Conservation (phyloP, 2,888 invertebrate species). For the Agrotis clavis region DNA sequence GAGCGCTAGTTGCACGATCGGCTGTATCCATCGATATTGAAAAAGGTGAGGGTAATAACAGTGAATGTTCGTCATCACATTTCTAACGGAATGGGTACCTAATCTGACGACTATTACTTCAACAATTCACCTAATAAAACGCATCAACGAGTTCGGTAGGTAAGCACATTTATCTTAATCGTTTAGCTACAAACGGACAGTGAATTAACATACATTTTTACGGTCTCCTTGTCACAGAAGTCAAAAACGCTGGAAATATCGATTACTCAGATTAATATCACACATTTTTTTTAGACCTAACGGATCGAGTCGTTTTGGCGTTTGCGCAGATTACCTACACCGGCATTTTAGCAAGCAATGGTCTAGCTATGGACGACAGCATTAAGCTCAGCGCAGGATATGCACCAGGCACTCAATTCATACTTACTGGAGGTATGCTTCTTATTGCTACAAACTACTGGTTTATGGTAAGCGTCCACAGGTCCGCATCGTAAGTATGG, state of each 20-base stretch:
- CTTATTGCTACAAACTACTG: neutral
- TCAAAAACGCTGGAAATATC: neutral
- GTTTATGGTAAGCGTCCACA: no score
- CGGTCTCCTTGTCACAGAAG: neutral
- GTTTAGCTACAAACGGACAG: no score
- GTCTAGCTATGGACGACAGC: conserved; percentile 65
- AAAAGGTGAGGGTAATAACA: conserved; percentile 65
- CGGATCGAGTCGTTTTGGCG: conserved; percentile 65
- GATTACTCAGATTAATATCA: neutral
- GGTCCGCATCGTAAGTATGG: no score
- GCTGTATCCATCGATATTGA: conserved; percentile 50
- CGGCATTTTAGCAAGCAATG: conserved; percentile 71
- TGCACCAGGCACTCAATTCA: conserved; percentile 70
- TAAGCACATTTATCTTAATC: no score
- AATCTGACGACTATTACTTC: no score
- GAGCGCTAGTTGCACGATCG: conserved; percentile 61
- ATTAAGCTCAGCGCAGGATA: conserved; percentile 76
- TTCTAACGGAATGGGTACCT: neutral
- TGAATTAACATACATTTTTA: neutral
- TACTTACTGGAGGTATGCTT: conserved; percentile 75
- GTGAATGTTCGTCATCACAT: neutral
- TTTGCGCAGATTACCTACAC: conserved; percentile 77
- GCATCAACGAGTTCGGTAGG: no score
- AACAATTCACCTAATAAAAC: no score
- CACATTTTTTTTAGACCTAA: conserved; percentile 6